Conservation (phyloP, 1,140 invertebrate species). For the Drosophila bipectinata region DNA sequence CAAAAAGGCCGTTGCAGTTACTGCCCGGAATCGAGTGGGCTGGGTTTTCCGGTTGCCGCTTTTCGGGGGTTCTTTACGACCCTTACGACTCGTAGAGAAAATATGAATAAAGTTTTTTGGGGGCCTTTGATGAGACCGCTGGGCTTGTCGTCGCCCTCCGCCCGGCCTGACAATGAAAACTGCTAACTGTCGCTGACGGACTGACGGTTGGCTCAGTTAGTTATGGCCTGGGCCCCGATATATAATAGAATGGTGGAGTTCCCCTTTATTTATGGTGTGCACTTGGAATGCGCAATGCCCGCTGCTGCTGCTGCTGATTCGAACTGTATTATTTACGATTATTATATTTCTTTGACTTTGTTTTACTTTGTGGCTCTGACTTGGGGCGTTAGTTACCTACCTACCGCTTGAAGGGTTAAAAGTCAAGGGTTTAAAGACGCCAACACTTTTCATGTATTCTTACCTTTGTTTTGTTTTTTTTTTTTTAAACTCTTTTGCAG, state of each 20-base stretch:
- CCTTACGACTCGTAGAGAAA: constrained; percentile 38
- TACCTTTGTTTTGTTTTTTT: constrained; percentile 11
- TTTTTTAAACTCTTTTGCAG: constrained; percentile 51
- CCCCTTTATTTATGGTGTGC: constrained; percentile 70
- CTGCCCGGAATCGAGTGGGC: constrained; percentile 10
- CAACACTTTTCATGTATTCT: constrained; percentile 33
- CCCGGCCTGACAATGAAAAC: constrained; percentile 77
- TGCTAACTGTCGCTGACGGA: constrained; percentile 55
- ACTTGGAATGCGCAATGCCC: constrained; percentile 61
- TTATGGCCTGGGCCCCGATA: constrained; percentile 20
- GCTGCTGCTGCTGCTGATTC: constrained; percentile 43
- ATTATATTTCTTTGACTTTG: constrained; percentile 37
- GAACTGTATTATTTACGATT: constrained; percentile 26
- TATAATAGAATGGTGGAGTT: constrained; percentile 3
- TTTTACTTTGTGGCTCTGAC: neutral
- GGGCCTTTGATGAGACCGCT: constrained; percentile 68
- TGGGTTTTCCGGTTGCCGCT: constrained; percentile 8
- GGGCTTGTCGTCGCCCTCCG: constrained; percentile 56
- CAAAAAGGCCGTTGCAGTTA: constrained; percentile 19
- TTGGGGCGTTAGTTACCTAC: constrained; percentile 24
- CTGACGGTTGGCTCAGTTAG: constrained; percentile 49
- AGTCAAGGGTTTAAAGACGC: constrained; percentile 73
- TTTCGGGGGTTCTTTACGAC: constrained; percentile 30
- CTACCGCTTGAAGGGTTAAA: constrained; percentile 55
- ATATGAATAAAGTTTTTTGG: constrained; percentile 73